Base-by-base conservation (phyloP, 2,888 invertebrate genomes). In the Mythimna vitellina region DNA sequence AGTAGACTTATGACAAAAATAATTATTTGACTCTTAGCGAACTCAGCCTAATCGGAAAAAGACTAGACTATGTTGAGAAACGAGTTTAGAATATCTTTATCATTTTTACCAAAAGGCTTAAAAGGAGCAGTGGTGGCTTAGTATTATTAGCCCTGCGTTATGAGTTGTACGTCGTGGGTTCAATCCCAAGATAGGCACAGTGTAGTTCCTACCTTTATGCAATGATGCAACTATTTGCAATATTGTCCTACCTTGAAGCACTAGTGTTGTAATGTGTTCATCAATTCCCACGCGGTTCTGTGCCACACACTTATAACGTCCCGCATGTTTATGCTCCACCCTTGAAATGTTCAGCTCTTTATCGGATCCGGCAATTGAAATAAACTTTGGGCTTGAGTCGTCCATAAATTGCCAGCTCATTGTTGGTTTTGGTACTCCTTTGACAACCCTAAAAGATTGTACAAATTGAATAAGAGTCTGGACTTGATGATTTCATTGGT, bases 291-390 rank as follows among this genome's bases (percentile, higher is more conserved):
- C 25, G 38, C 5, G 29, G 49, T 82, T 82, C 3, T 62, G 8
- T 49, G 73, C 82, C 7, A 72, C 35, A 56, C 82, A 82, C 35
- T 83, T 83, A 57, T 82, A 82, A 20, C 49, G 70, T 29, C 82
- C 82, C 14, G 69, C 65, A 49, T 80, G 25, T 9, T 25, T 29
- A 1, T 49, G 32, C 14, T 68, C 63, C 7, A 62, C 77, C 1
- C 8, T 68, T 29, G 65, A 5, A 64, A 83, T 56, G 10, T 12
- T 8, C 7, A 70, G 22, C 0, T 25, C 54, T 20, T 69, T 53
- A 17, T 54, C 32, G 20, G 69, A 42, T 29, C 42, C 54, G 10
- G 35, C 0, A 10, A 76, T 12, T 14, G 6, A 17, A 25, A 25
- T 6, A 53, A 64, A 68, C 5, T 57, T 68, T 51, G 58, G 57